These are phyloP conservation scores for Bovichtus diacanthus DNA, from an alignment of 2,797 vertebrate species.

Conservation along the genomic window DNA sequence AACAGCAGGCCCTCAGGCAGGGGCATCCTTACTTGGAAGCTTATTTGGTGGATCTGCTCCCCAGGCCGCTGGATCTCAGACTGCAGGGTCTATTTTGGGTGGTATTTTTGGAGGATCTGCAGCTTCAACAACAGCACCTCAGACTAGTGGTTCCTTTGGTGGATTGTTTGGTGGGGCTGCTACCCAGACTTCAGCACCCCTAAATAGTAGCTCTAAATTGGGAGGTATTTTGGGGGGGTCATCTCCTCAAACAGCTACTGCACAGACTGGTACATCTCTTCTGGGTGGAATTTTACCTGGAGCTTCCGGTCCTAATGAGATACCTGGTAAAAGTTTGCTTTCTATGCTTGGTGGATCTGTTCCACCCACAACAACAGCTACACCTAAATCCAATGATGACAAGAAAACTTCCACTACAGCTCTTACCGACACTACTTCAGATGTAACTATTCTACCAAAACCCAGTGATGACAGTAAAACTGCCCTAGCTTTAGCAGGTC, in stretches of 20 bases:
- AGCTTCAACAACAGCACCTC: slow-evolving; percentile 64
- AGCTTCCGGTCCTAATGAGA: slow-evolving; percentile 72
- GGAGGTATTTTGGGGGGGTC: slow-evolving; percentile 75
- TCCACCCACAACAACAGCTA: slow-evolving; percentile 47
- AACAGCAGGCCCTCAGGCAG: slow-evolving; percentile 72
- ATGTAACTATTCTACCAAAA: slow-evolving; percentile 30
- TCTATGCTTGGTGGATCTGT: slow-evolving; percentile 83
- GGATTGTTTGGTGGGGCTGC: slow-evolving; percentile 63
- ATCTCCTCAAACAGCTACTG: slow-evolving; percentile 61
- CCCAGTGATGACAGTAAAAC: slow-evolving; percentile 34
- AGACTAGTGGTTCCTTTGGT: slow-evolving; percentile 76
- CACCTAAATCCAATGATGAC: slow-evolving; percentile 53
- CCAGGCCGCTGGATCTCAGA: slow-evolving; percentile 63
- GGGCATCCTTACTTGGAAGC: slow-evolving; percentile 84
- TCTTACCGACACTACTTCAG: slow-evolving; percentile 11
- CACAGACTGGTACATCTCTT: slow-evolving; percentile 61
- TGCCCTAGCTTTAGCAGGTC: background rate
- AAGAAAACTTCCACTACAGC: slow-evolving; percentile 29
- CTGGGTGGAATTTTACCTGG: slow-evolving; percentile 76
- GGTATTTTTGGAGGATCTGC: slow-evolving; percentile 79
- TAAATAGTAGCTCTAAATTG: slow-evolving; percentile 73
- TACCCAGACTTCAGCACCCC: slow-evolving; percentile 63
- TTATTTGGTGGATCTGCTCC: slow-evolving; percentile 75
- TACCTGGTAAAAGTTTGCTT: slow-evolving; percentile 81
- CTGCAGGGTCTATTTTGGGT: slow-evolving; percentile 77